Conservation (phyloP, 2,888 invertebrate species). For the Xylophagus ater region DNA sequence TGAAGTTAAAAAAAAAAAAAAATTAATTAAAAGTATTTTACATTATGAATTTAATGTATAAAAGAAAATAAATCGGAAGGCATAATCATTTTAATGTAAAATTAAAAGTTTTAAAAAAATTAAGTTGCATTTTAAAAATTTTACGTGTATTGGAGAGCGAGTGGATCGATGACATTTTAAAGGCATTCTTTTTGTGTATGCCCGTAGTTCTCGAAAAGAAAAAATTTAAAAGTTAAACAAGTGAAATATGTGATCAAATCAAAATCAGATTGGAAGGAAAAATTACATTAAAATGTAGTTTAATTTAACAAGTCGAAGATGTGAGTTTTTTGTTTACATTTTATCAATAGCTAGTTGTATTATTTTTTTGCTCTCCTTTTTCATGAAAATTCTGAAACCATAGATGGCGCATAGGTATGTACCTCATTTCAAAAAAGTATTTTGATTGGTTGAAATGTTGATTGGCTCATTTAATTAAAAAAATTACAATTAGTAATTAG, state of each 20-base stretch:
- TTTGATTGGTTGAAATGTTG: slow-evolving; percentile 12
- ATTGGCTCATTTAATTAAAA: slow-evolving; percentile 7
- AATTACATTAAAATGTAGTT: neutral
- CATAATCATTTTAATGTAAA: neutral
- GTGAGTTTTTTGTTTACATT: slow-evolving; percentile 14
- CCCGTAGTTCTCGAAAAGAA: neutral
- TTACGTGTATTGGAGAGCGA: slow-evolving; percentile 6
- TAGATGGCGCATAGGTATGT: slow-evolving; percentile 16
- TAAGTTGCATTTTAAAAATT: neutral
- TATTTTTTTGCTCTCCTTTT: slow-evolving; percentile 6
- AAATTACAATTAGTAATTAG: too few species aligned
- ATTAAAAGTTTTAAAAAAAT: neutral
- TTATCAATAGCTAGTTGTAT: slow-evolving; percentile 4
- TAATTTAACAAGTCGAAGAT: neutral
- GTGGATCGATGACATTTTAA: slow-evolving; percentile 16
- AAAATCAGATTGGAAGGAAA: too few species aligned
- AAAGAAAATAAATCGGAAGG: neutral
- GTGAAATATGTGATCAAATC: too few species aligned
- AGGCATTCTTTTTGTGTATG: slow-evolving; percentile 1
- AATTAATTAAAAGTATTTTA: neutral
- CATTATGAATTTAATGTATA: neutral
- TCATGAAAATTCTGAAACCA: neutral
- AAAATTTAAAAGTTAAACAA: too few species aligned
- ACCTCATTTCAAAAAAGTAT: slow-evolving; percentile 10
- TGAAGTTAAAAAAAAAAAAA: neutral